phyloP scores from a whole-genome alignment of 2,113 vertebrate genomes.

The Macrotis lagotis region DNA sequence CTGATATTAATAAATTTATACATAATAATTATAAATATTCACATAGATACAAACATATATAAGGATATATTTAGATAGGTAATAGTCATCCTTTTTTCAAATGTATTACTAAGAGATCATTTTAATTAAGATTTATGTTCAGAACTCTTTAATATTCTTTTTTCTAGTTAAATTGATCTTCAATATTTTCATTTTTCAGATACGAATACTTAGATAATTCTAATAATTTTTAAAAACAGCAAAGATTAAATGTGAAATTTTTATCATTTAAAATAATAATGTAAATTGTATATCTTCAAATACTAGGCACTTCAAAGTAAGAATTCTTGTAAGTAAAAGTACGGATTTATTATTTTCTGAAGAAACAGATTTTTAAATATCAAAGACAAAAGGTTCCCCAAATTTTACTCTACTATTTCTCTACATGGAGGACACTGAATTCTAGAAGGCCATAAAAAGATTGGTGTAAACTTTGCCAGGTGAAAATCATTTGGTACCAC shows the following conservation, averaged over 20 bases:
- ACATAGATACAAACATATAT: slow-evolving; percentile 22
- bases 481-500: neutral
- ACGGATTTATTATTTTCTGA: slow-evolving; percentile 9
- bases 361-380: slow-evolving; percentile 5
- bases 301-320: slow-evolving; percentile 38
- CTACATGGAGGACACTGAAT: neutral
- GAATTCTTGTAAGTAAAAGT: slow-evolving; percentile 24
- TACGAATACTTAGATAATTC: slow-evolving; percentile 54
- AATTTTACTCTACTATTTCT: neutral
- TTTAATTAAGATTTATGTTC: neutral
- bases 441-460: neutral
- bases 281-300: slow-evolving; percentile 42
- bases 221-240: slow-evolving; percentile 50
- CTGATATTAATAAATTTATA: slow-evolving; percentile 21
- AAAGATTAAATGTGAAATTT: slow-evolving; percentile 36
- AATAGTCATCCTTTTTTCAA: slow-evolving; percentile 31
- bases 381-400: neutral
- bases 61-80: slow-evolving; percentile 26
- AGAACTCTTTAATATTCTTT: slow-evolving; percentile 33
- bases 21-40: neutral
- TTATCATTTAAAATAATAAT: slow-evolving; percentile 52
- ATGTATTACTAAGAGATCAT: too few relatives aligned
- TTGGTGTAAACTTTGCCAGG: neutral
- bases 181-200: slow-evolving; percentile 40
- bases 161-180: slow-evolving; percentile 64